A percentile compares a stretch with the other conserved stretches of the same genome.
These are phyloP conservation scores for Pilophorus perplexus DNA, from an alignment of 2,888 invertebrate genomes.

Conservation along the genomic window DNA sequence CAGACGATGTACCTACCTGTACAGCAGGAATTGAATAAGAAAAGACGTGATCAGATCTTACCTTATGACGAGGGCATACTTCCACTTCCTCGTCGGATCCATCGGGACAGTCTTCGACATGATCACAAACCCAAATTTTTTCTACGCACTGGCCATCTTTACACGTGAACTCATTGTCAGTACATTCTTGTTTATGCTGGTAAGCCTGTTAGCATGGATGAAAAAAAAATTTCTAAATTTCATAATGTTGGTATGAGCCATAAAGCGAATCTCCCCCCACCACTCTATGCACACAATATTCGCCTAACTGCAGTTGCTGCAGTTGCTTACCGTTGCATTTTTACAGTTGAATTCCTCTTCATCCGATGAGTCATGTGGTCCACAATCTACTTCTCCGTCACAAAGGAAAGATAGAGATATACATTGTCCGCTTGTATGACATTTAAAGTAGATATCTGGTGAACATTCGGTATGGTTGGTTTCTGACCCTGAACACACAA, in stretches of 20 bases:
- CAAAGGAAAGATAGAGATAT: neutral
- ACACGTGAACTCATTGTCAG: neutral
- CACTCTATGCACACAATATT: too few relatives aligned
- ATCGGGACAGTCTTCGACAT: slow-evolving; percentile 2
- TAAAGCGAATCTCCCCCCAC: too few relatives aligned
- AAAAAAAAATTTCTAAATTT: neutral
- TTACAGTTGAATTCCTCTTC: too few relatives aligned
- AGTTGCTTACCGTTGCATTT: too few relatives aligned
- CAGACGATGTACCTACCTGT: too few relatives aligned
- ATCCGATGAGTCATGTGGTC: slow-evolving; percentile 7
- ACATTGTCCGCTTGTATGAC: neutral
- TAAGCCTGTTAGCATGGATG: neutral
- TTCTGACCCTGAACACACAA: neutral
- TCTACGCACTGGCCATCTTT: slow-evolving; percentile 13
- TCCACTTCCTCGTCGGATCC: slow-evolving; percentile 13
- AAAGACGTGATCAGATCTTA: too few relatives aligned
- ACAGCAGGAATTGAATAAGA: too few relatives aligned
- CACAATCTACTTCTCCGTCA: slow-evolving; percentile 18
- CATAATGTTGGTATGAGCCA: too few relatives aligned
- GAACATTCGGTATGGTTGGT: neutral
- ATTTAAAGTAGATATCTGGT: neutral
- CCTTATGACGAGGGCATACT: neutral
- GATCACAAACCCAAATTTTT: slow-evolving; percentile 2
- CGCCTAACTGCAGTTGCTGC: too few relatives aligned
- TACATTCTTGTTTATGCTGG: neutral